A percentile compares a stretch with the other conserved stretches of the same genome.
Evolutionary conservation across 2,888 invertebrate species (phyloP).

Genomic region (Microctonus brassicae): DNA sequence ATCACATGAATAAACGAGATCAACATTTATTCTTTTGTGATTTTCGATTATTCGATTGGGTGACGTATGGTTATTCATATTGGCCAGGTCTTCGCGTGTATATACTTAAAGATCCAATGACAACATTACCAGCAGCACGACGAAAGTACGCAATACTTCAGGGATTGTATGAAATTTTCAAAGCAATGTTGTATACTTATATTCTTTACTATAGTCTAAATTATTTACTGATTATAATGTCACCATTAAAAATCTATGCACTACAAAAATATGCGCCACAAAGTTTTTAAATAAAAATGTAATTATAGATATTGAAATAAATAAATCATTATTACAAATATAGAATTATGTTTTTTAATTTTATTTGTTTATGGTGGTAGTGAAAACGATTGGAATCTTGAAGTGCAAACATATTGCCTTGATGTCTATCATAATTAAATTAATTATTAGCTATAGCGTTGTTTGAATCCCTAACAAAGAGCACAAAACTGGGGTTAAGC

Average conservation of each 20-base stretch:
- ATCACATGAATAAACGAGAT: constrained; percentile 50
- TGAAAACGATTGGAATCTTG: too few relatives aligned
- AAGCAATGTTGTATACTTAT: not conserved
- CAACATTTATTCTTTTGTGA: constrained; percentile 54
- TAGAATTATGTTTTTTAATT: too few relatives aligned
- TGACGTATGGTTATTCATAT: constrained; percentile 39
- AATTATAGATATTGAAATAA: too few relatives aligned
- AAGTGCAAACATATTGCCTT: too few relatives aligned
- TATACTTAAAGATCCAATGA: constrained; percentile 48
- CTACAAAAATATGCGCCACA: not conserved
- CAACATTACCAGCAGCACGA: constrained; percentile 37
- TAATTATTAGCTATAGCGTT: too few relatives aligned
- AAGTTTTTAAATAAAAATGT: too few relatives aligned
- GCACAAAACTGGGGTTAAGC: too few relatives aligned
- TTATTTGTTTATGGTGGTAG: too few relatives aligned
- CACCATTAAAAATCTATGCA: not conserved
- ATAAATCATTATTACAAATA: too few relatives aligned
- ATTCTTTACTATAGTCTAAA: not conserved
- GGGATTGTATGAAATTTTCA: not conserved
- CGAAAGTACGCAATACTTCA: not conserved
- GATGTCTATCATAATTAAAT: too few relatives aligned
- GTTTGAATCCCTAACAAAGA: too few relatives aligned
- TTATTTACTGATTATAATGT: not conserved
- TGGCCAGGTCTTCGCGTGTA: constrained; percentile 48
- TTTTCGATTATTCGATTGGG: constrained; percentile 52